Conservation (phyloP, 2,113 vertebrate genomes). For the Eclectus roratus region DNA sequence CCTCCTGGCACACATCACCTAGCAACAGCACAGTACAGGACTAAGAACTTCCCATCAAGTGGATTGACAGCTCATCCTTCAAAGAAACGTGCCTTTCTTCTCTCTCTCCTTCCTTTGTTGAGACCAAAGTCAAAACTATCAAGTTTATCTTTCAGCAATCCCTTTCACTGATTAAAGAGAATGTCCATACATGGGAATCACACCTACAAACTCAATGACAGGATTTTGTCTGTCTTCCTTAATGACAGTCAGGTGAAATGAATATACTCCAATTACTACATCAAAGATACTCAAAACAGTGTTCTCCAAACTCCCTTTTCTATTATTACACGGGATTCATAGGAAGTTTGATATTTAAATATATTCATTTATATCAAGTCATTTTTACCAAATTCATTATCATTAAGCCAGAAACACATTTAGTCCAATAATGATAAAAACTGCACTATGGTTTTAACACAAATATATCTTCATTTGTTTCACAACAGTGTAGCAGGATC, state of each 20-base stretch:
- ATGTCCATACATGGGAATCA: not conserved
- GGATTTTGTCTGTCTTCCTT: not conserved
- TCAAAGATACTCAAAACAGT: constrained; percentile 10
- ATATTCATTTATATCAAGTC: not conserved
- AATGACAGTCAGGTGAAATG: not conserved
- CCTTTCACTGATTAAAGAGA: not conserved
- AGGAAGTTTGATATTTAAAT: not conserved
- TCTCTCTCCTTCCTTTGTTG: not conserved
- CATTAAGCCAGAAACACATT: not conserved
- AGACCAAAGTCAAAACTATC: not conserved
- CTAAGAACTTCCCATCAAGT: not conserved
- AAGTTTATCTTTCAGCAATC: not conserved
- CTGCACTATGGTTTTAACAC: not conserved
- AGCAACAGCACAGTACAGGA: not conserved
- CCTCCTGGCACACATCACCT: not conserved
- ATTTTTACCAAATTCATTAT: not conserved
- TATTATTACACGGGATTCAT: not conserved
- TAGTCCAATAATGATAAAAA: not conserved
- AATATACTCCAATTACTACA: not conserved
- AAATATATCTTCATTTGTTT: not conserved
- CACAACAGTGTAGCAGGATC: not conserved
- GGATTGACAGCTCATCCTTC: not conserved
- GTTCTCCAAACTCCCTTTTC: not conserved
- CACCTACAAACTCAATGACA: not conserved
- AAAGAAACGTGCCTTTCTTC: not conserved